Percentiles rank a stretch among this genome's conserved stretches.
These are phyloP conservation scores for Drosophila heteroneura DNA, from an alignment of 2,888 invertebrate genomes.

Conservation along the genomic window DNA sequence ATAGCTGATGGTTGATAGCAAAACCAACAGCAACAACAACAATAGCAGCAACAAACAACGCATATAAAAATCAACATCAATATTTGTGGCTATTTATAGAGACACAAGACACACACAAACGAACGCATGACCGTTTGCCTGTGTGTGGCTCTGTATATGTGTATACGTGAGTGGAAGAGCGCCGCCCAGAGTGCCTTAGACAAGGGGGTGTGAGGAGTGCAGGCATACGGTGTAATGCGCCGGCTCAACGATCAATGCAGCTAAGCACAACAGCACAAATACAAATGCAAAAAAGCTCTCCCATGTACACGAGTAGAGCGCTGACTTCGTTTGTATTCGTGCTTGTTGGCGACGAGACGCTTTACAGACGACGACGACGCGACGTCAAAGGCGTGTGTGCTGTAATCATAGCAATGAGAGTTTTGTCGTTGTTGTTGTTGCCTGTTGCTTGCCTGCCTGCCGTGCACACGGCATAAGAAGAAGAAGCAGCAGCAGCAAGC, in stretches of 20 bases:
- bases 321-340: slow-evolving; percentile 27
- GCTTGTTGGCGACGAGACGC: slow-evolving; percentile 63
- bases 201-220: slow-evolving; percentile 13
- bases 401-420: slow-evolving; percentile 41
- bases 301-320: slow-evolving; percentile 5
- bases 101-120: slow-evolving; percentile 71
- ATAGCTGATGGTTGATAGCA: slow-evolving; percentile 79
- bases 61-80: slow-evolving; percentile 81
- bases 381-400: slow-evolving; percentile 60
- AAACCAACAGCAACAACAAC: slow-evolving; percentile 37
- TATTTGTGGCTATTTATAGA: slow-evolving; percentile 82
- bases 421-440: slow-evolving; percentile 8
- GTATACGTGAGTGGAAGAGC: slow-evolving; percentile 36
- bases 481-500: slow-evolving; percentile 27
- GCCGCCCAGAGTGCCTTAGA: slow-evolving; percentile 6
- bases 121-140: slow-evolving; percentile 68
- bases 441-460: slow-evolving; percentile 5
- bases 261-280: slow-evolving; percentile 23
- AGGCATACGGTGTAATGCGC: slow-evolving; percentile 62
- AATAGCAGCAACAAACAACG: slow-evolving; percentile 22
- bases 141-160: slow-evolving; percentile 28
- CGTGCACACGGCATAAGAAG: slow-evolving; percentile 18
- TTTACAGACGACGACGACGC: slow-evolving; percentile 56
- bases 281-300: slow-evolving; percentile 56
- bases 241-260: slow-evolving; percentile 72